These are phyloP conservation scores for Micrastur ruficollis DNA, from an alignment of 2,797 vertebrate genomes.

Conservation along the genomic window DNA sequence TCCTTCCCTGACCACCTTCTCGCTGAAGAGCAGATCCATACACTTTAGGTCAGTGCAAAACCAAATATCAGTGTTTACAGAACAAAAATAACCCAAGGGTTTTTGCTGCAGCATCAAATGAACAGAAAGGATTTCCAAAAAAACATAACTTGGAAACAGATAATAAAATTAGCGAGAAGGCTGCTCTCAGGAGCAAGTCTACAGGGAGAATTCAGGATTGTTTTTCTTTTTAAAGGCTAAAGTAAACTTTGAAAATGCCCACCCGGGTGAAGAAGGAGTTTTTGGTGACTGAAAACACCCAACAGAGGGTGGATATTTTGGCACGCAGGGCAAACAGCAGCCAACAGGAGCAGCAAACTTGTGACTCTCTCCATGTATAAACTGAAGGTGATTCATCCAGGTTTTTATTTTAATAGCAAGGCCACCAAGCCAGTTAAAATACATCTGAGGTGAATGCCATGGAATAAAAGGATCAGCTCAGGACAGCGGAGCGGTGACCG, in stretches of 20 bases:
- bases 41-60: not conserved
- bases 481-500: constrained; percentile 51
- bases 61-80: not conserved
- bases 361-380: constrained; percentile 1
- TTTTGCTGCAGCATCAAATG: not conserved
- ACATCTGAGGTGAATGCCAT: constrained; percentile 54
- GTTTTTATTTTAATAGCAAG: constrained; percentile 66
- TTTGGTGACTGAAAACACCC: constrained; percentile 59
- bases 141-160: not conserved
- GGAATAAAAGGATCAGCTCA: constrained; percentile 70
- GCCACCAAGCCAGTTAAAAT: constrained; percentile 70
- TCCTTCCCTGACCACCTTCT: not conserved
- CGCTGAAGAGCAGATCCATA: not conserved
- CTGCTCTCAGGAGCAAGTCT: not conserved
- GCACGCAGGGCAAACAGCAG: constrained; percentile 15
- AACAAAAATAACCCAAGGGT: not conserved
- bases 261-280: not conserved
- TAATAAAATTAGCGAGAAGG: not conserved
- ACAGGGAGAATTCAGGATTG: not conserved
- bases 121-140: not conserved
- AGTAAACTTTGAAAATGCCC: constrained; percentile 35
- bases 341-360: constrained; percentile 61
- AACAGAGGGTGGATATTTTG: constrained; percentile 52
- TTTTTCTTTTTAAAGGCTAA: not conserved
- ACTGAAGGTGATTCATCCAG: constrained; percentile 71